Evolutionary conservation across 1,140 invertebrate genomes (phyloP), one percentile per base, ranked within the genome.

Genomic region (Zaprionus tsacasi): DNA sequence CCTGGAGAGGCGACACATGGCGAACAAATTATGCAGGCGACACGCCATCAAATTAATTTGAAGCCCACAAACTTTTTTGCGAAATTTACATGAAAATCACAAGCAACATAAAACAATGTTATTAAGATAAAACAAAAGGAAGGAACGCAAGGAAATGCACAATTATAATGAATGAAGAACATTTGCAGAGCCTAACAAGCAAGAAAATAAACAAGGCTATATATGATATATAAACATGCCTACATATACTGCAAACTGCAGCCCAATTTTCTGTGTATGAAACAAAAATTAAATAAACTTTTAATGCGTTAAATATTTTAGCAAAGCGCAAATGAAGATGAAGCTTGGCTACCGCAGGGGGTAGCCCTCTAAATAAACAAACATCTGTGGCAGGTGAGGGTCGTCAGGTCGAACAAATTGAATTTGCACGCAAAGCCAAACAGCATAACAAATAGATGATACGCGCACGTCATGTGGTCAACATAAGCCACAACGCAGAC

Each of bases 361-460:
- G 12, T 6, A 6, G 12, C 25, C 59, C 59, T 67, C 59, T 70
- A 76, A 88, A 82, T 79, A 88, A 88, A 74, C 80, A 80, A 67
- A 77, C 80, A 86, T 81, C 73, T 79, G 76, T 56, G 70, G 71
- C 79, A 60, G 69, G 72, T 70, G 79, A 75, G 78, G 78, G 43
- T 70, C 66, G 43, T 70, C 66, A 55, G 70, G 21, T 21, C 55
- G 68, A 55, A 71, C 82, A 87, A 88, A 87, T 87, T 88, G 80
- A 83, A 89, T 87, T 87, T 88, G 80, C 73, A 66, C 72, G 45
- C 70, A 73, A 56, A 67, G 69, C 72, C 76, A 83, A 83, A 88
- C 73, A 83, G 83, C 83, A 87, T 89, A 83, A 81, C 83, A 87
- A 87, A 87, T 87, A 87, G 77, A 82, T 73, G 83, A 75, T 75